Conservation (phyloP, 1,140 invertebrate genomes). For the Venustaconcha ellipsiformis region DNA sequence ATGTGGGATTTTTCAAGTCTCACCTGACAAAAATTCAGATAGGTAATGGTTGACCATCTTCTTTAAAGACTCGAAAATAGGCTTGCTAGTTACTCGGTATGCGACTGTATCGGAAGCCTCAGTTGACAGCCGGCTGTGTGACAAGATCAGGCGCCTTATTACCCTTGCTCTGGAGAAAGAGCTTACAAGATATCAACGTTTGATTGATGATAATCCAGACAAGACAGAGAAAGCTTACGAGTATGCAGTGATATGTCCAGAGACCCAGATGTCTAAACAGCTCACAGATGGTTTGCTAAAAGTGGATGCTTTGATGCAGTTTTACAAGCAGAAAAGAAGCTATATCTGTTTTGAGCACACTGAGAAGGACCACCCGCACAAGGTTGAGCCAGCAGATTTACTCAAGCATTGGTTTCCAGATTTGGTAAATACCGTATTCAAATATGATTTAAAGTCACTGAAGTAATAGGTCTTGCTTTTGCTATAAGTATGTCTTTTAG, state of each 20-base stretch:
- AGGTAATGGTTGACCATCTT: constrained; percentile 12
- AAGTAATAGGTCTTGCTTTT: too few relatives aligned
- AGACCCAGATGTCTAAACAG: neutral
- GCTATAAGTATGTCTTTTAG: too few relatives aligned
- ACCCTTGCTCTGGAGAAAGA: constrained; percentile 11
- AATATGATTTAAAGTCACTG: too few relatives aligned
- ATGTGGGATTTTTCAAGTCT: constrained; percentile 18
- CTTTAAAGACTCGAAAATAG: constrained; percentile 17
- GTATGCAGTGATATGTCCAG: constrained; percentile 11
- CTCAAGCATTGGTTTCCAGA: constrained; percentile 24
- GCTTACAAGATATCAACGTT: constrained; percentile 4
- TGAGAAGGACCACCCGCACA: neutral
- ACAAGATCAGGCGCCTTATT: constrained; percentile 10
- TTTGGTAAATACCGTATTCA: neutral
- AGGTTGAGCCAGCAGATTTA: neutral
- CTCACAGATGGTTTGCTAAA: constrained; percentile 12
- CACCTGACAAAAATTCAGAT: neutral
- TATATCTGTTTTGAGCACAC: constrained; percentile 1
- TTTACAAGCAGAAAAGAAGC: neutral
- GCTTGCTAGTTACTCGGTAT: constrained; percentile 9
- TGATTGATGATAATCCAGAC: neutral
- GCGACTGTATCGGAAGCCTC: neutral
- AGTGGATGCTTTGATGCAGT: neutral
- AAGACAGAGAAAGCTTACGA: constrained; percentile 3
- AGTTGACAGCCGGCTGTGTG: constrained; percentile 14